Base-by-base conservation (phyloP, 1,140 invertebrate genomes). In the Hyles vespertilio region DNA sequence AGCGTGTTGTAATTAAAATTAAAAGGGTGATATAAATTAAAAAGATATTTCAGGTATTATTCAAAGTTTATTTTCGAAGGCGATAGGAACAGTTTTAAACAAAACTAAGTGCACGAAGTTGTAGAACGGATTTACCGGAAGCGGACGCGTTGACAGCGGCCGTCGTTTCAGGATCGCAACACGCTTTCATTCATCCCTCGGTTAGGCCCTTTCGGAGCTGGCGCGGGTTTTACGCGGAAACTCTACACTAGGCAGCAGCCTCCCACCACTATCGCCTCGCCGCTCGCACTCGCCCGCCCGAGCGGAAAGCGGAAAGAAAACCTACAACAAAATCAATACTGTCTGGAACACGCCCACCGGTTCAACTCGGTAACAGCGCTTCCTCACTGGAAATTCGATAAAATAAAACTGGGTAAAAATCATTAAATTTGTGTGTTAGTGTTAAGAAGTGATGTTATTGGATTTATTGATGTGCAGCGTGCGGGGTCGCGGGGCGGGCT, bases 351-450 rank as follows among this genome's bases (percentile, higher is more conserved):
- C 85, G 85, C 85, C 85, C 79, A 78, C 83, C 66, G 67, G 81
- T 77, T 78, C 79, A 78, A 76, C 76, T 79, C 79, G 70, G 77
- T 82, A 82, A 86, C 83, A 84, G 81, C 81, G 81, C 83, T 87
- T 84, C 81, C 81, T 83, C 72, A 78, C 70, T 80, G 70, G 77
- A 86, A 84, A 86, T 86, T 84, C 77, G 70, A 87, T 87, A 79
- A 84, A 87, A 86, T 88, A 88, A 88, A 86, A 83, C 74, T 77
- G 69, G 65, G 63, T 80, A 81, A 82, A 84, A 84, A 85, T 79
- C 77, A 84, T 84, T 84, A 81, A 77, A 80, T 70, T 80, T 70
- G 51, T 65, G 67, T 72, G 65, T 77, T 63, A 69, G 56, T 72
- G 63, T 70, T 74, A 68, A 57, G 69, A 67, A 69, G 65, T 50